Conservation (phyloP, 2,797 vertebrate genomes). For the Antrozous pallidus region DNA sequence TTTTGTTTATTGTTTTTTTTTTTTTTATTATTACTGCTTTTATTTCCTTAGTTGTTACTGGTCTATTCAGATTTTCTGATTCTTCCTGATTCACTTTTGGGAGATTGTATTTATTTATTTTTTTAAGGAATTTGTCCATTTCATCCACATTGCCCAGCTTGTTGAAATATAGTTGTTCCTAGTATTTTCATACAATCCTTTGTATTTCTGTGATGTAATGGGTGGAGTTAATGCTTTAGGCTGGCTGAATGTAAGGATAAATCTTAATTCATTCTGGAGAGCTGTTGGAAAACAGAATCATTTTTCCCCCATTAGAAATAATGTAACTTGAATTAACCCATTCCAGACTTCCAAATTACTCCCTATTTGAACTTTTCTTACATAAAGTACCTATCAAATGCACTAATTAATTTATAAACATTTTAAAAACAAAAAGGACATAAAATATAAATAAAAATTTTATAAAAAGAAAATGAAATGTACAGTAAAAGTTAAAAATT, state of each 20-base stretch:
- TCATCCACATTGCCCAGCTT: no score
- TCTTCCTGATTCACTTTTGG: no score
- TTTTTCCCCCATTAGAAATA: neutral
- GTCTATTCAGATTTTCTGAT: no score
- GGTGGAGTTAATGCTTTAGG: no score
- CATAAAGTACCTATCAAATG: neutral
- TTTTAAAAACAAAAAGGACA: neutral
- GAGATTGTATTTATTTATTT: no score
- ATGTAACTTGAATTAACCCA: neutral
- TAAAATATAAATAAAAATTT: neutral
- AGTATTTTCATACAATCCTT: no score
- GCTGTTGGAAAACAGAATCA: neutral
- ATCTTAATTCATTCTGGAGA: neutral
- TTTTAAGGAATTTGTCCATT: no score
- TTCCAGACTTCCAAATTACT: neutral
- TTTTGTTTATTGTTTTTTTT: no score
- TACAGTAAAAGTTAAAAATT: neutral
- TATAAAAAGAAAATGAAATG: neutral
- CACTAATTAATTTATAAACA: neutral
- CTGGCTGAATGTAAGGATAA: neutral
- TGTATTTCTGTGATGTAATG: no score
- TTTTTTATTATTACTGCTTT: no score
- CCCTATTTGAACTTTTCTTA: neutral
- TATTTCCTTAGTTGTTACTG: no score
- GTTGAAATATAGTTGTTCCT: no score